Evolutionary conservation across 1,140 invertebrate genomes (phyloP), one percentile per base, ranked within the genome.

Genomic region (Atta cephalotes): DNA sequence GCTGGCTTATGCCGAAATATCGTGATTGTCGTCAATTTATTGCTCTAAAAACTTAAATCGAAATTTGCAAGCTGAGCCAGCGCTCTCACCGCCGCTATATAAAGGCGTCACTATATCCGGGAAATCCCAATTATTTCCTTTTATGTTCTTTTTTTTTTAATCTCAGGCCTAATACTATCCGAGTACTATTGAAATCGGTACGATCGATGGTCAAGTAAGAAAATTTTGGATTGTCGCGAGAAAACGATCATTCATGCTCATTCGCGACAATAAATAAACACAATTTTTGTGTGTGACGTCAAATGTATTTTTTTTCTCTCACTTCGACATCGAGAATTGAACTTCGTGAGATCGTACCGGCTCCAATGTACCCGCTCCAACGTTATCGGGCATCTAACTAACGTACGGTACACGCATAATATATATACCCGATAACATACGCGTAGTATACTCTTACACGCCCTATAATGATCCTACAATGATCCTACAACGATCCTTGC

Each of bases 11-110:
- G 68, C 87, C 89, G 89, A 89, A 89, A 92, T 90, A 31, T 91
- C 82, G 90, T 95, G 94, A 95, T 95, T 95, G 94, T 95, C 94
- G 86, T 93, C 86, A 89, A 94, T 93, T 94, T 95, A 95, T 94
- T 95, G 94, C 93, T 94, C 87, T 93, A 92, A 92, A 70, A 95
- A 94, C 91, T 88, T 92, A 93, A 94, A 92, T 92, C 82, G 91
- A 94, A 84, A 91, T 90, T 90, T 93, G 84, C 92, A 82, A 89
- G 56, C 90, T 92, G 87, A 92, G 93, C 89, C 88, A 92, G 89
- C 90, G 70, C 62, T 74, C 79, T 92, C 90, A 82, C 65, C 85
- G 66, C 78, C 85, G 87, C 93, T 92, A 70, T 39, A 21, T 70
- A 91, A 95, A 95, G 94, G 94, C 94, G 94, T 95, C 94, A 93